Conservation (phyloP, 2,113 vertebrate species). For the Gorsachius goisagi region DNA sequence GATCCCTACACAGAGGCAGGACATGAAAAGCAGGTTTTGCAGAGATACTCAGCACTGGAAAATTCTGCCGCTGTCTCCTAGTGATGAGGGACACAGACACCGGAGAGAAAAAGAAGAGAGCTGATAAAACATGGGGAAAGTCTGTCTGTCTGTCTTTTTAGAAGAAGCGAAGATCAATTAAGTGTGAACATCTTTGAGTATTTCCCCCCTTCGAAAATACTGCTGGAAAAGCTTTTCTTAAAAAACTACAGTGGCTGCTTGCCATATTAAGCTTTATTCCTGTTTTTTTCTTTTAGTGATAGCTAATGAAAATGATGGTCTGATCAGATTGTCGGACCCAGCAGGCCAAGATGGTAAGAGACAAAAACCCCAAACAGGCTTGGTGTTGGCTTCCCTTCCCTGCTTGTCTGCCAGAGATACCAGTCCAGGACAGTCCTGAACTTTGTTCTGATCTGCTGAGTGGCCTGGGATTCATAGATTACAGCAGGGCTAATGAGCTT, state of each 20-base stretch:
- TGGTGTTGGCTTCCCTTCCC: neutral
- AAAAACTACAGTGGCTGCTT: neutral
- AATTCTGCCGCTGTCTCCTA: accelerated
- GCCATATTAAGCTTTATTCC: neutral
- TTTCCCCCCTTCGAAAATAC: neutral
- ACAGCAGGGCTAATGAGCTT: neutral
- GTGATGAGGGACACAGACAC: neutral
- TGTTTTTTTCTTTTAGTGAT: neutral
- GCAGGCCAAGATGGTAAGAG: neutral
- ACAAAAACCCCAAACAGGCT: neutral
- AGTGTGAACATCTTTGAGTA: neutral
- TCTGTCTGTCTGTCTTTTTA: neutral
- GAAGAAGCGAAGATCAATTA: neutral
- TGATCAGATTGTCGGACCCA: neutral
- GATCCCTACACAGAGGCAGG: neutral
- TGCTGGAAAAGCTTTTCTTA: neutral
- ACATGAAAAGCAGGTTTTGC: neutral
- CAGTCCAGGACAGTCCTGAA: neutral
- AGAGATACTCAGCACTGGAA: neutral
- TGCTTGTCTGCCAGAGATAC: neutral
- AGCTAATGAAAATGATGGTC: neutral
- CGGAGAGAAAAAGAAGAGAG: neutral
- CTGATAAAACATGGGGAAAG: neutral
- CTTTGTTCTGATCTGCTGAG: neutral
- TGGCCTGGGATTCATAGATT: neutral